phyloP scores from a whole-genome alignment of 1,140 invertebrate genomes.

The Brachionus asplanchnoidis region DNA sequence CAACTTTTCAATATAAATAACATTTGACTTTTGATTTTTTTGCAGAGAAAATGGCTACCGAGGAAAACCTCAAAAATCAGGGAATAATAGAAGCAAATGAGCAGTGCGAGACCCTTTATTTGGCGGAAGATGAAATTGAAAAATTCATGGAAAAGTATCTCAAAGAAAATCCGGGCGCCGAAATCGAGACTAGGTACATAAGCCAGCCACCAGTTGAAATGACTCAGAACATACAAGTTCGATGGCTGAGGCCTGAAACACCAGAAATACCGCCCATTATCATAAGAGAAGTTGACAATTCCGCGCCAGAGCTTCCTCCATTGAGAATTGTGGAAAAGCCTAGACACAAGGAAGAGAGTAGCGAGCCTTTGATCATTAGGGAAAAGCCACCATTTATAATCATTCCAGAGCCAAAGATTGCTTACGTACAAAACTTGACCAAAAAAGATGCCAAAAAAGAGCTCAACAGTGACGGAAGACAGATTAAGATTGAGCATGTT shows the following conservation, averaged over 20 bases:
- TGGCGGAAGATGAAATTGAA: constrained; percentile 37
- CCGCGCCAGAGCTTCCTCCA: not conserved
- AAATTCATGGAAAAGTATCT: constrained; percentile 36
- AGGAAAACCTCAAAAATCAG: not conserved
- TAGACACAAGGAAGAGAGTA: not conserved
- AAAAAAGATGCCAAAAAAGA: not conserved
- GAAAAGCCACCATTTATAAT: constrained; percentile 30
- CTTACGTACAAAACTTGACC: constrained; percentile 19
- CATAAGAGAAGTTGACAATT: constrained; percentile 22
- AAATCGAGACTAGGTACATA: constrained; percentile 35
- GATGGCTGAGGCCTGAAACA: constrained; percentile 35
- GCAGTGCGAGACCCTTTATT: constrained; percentile 12
- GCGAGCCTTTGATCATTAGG: constrained; percentile 14
- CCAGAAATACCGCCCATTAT: constrained; percentile 38
- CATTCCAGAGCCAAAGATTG: constrained; percentile 35
- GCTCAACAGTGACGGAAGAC: not conserved
- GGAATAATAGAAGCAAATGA: constrained; percentile 12
- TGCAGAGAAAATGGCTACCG: not conserved
- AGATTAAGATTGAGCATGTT: constrained; percentile 31
- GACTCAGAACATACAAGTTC: constrained; percentile 34
- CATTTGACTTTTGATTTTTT: not conserved
- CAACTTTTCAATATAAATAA: not conserved
- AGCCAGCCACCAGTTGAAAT: constrained; percentile 6
- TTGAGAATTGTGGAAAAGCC: constrained; percentile 22
- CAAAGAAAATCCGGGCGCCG: constrained; percentile 1